phyloP scores from a whole-genome alignment of 2,797 vertebrate genomes.

The Siniperca obscura region DNA sequence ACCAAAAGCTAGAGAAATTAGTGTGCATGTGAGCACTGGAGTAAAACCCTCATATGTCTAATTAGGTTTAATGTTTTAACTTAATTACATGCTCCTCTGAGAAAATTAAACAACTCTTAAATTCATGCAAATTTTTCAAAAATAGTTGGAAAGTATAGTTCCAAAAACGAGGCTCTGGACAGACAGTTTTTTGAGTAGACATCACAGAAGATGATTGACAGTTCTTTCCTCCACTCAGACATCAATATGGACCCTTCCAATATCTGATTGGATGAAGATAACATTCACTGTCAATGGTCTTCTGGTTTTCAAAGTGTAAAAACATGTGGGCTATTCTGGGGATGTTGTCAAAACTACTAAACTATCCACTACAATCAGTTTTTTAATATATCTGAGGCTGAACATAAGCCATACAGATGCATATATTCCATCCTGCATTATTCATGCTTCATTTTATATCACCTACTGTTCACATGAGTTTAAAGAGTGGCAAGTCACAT shows the following conservation, averaged over 20 bases:
- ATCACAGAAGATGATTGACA: background rate
- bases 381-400: background rate
- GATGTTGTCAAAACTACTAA: background rate
- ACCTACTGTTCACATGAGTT: background rate
- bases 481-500: background rate
- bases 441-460: background rate
- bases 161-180: background rate
- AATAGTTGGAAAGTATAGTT: background rate
- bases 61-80: conserved; percentile 18
- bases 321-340: background rate
- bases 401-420: background rate
- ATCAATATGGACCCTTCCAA: background rate
- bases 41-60: background rate
- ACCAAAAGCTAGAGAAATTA: conserved; percentile 2
- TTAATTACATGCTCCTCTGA: conserved; percentile 10
- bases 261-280: background rate
- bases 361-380: background rate
- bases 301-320: background rate
- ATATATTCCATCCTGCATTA: background rate
- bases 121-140: background rate
- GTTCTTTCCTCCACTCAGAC: background rate
- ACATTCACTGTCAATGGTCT: background rate
- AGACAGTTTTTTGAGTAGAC: background rate
- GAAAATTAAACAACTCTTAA: conserved; percentile 5
- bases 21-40: background rate